Evolutionary conservation across 2,888 invertebrate species (phyloP), one percentile per base, ranked within the genome.

Genomic region (Hydrotaea cyrtoneurina): DNA sequence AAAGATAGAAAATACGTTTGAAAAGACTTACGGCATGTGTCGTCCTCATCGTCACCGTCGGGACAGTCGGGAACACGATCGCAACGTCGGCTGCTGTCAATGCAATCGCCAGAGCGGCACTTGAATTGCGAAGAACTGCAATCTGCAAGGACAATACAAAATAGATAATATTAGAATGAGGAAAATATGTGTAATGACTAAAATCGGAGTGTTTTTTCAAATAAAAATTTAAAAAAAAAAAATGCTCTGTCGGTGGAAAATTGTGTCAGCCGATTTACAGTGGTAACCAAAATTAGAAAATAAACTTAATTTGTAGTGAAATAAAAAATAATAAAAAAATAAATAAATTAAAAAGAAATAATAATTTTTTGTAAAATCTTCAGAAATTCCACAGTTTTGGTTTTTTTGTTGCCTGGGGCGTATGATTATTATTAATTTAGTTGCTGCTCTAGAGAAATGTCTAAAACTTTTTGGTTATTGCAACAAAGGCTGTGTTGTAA

Each of bases 61-160:
- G 90, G 88, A 89, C 95, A 95, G 86, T 95, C 93, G 17, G 57
- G 64, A 3, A 88, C 73, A 43, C 93, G 92, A 88, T 95, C 93
- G 91, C 95, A 95, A 43, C 93, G 93, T 71, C 90, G 90, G 79
- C 89, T 91, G 57, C 87, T 89, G 53, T 94, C 93, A 86, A 96
- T 94, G 91, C 96, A 96, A 31, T 91, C 90, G 4, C 94, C 94
- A 91, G 94, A 94, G 81, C 91, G 92, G 90, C 96, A 96, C 83
- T 92, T 93, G 91, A 94, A 95, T 89, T 96, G 93, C 75, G 93
- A 92, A 1, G 91, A 55, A 0, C 89, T 90, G 89, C 96, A 95
- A 59, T 92, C 94, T 93, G 91, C 8, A 92, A 82, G 75, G 85
- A 83, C 81, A 74, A 31, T n/a, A 55, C 84, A n/a, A 21, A 66